Evolutionary conservation across 2,797 vertebrate genomes (phyloP).

Genomic region (Hippoglossus hippoglossus): DNA sequence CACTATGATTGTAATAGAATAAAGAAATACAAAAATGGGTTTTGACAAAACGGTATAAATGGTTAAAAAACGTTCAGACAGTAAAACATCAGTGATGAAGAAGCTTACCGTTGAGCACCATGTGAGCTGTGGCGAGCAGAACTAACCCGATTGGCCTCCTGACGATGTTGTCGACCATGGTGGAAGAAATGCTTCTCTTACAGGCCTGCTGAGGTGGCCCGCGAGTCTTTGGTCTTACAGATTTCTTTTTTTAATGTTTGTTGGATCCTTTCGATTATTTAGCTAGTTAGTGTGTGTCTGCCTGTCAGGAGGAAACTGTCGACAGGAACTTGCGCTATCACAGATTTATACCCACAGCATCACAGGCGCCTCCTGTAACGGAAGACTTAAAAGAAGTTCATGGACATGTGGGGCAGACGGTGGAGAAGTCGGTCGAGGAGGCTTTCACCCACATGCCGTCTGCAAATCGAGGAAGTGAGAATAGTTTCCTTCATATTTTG

Average conservation of each 20-base stretch:
- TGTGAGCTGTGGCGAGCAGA: constrained; percentile 57
- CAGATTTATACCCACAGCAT: constrained; percentile 36
- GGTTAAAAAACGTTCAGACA: not conserved
- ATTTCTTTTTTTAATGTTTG: not conserved
- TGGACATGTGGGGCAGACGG: constrained; percentile 63
- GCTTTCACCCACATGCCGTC: constrained; percentile 26
- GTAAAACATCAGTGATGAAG: constrained; percentile 9
- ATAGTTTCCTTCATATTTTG: constrained; percentile 11
- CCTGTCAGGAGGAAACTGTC: constrained; percentile 55
- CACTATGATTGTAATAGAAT: not conserved
- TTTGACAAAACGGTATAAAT: not conserved
- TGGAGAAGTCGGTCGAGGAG: constrained; percentile 36
- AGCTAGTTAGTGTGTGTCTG: constrained; percentile 15
- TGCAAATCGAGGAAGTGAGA: constrained; percentile 30
- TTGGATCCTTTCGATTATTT: constrained; percentile 16
- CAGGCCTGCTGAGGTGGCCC: not conserved
- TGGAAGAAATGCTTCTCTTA: constrained; percentile 9
- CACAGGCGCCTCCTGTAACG: constrained; percentile 58
- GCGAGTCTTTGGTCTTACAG: not conserved
- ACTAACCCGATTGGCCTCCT: constrained; percentile 44
- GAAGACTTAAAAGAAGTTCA: constrained; percentile 56
- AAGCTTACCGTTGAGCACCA: constrained; percentile 67
- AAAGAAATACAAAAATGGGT: not conserved
- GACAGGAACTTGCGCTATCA: constrained; percentile 68
- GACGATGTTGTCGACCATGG: constrained; percentile 45